These are phyloP conservation scores for Lynx canadensis DNA, from an alignment of 2,113 vertebrate genomes.

Conservation along the genomic window DNA sequence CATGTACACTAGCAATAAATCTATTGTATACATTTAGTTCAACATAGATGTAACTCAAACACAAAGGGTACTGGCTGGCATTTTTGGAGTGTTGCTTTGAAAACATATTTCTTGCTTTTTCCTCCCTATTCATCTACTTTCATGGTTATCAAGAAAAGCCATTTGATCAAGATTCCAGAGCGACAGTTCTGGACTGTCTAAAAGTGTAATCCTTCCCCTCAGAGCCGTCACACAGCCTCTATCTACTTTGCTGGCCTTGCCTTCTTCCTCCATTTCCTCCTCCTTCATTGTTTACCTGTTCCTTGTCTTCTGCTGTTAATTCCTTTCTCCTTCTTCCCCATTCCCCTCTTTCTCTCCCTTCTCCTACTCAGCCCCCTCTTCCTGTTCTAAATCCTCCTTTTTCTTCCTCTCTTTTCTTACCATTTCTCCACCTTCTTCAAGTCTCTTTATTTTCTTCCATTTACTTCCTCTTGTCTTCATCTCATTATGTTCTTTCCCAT, in stretches of 20 bases:
- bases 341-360: neutral
- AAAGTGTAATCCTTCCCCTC: neutral
- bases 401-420: neutral
- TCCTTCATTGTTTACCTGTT: neutral
- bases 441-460: neutral
- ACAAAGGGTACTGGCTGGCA: neutral
- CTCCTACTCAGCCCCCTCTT: neutral
- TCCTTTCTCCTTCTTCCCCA: neutral
- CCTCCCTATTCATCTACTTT: neutral
- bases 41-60: neutral
- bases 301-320: neutral
- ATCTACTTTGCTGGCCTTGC: neutral
- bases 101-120: neutral
- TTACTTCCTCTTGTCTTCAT: neutral
- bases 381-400: neutral
- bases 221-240: neutral
- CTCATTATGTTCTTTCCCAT: neutral
- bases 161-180: neutral
- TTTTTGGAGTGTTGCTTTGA: neutral
- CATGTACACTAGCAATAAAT: neutral
- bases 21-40: neutral
- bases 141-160: neutral
- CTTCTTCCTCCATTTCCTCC: no score
- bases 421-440: neutral
- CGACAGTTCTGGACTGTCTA: neutral